phyloP scores from a whole-genome alignment of 2,888 invertebrate species.

The Drosophila algonquin region DNA sequence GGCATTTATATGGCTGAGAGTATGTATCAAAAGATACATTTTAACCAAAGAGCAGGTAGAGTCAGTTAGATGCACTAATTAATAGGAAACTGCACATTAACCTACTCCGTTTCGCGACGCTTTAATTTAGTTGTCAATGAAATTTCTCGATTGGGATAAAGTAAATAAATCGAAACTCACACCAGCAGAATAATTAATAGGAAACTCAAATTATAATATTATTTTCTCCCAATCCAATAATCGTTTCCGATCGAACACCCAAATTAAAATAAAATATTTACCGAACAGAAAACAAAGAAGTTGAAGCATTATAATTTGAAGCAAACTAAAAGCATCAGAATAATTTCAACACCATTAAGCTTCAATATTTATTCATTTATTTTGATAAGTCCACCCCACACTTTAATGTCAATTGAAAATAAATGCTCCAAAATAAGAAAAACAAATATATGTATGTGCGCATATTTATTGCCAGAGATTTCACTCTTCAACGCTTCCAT shows the following conservation, averaged over 20 bases:
- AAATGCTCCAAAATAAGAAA: conserved; percentile 5
- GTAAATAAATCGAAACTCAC: neutral
- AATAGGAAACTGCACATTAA: neutral
- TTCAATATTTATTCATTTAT: neutral
- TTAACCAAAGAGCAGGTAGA: neutral
- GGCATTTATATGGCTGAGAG: neutral
- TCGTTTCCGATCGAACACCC: no score
- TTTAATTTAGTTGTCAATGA: neutral
- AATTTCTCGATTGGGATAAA: neutral
- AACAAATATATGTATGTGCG: neutral
- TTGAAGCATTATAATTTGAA: no score
- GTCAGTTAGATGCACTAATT: neutral
- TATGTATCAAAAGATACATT: neutral
- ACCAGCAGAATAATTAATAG: neutral
- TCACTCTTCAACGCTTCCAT: conserved; percentile 18
- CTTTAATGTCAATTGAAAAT: conserved; percentile 2
- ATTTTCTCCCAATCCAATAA: neutral
- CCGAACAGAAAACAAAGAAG: no score
- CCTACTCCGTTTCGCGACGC: neutral
- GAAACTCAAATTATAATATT: neutral
- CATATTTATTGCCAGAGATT: conserved; percentile 4
- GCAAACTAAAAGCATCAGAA: no score
- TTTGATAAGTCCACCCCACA: neutral
- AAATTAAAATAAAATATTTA: no score
- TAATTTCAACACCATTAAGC: neutral